phyloP scores from a whole-genome alignment of 2,888 invertebrate genomes.

The Choristoneura rosaceana region DNA sequence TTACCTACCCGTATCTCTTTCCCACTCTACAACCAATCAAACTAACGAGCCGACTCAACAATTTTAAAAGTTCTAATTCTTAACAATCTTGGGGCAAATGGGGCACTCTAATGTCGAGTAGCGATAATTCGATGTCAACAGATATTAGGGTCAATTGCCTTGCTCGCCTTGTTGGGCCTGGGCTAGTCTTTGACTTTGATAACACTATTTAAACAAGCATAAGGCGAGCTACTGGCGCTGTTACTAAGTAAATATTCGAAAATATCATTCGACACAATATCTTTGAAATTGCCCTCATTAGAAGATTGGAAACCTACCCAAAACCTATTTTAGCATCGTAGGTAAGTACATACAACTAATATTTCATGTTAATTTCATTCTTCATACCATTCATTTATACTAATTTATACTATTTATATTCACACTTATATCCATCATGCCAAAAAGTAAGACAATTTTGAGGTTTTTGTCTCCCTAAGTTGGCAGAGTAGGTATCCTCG shows the following conservation, averaged over 20 bases:
- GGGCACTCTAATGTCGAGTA: slow-evolving; percentile 47
- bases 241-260: slow-evolving; percentile 57
- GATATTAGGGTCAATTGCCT: slow-evolving; percentile 77
- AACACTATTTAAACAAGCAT: slow-evolving; percentile 65
- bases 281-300: slow-evolving; percentile 52
- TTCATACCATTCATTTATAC: too few species aligned
- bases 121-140: slow-evolving; percentile 67
- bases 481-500: too few species aligned
- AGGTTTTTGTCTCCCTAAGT: too few species aligned
- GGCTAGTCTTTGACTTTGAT: slow-evolving; percentile 59
- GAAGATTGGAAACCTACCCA: not conserved
- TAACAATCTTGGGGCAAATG: slow-evolving; percentile 28
- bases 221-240: slow-evolving; percentile 53
- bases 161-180: slow-evolving; percentile 63
- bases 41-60: slow-evolving; percentile 23
- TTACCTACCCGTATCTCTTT: slow-evolving; percentile 32
- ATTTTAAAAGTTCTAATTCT: slow-evolving; percentile 35
- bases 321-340: not conserved
- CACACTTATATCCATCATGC: too few species aligned
- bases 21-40: slow-evolving; percentile 37
- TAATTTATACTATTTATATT: too few species aligned
- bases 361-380: too few species aligned
- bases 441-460: too few species aligned
- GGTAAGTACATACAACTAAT: too few species aligned
- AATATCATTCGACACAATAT: slow-evolving; percentile 61